Conservation (phyloP, 2,888 invertebrate genomes). For the Coleophora flavipennella region DNA sequence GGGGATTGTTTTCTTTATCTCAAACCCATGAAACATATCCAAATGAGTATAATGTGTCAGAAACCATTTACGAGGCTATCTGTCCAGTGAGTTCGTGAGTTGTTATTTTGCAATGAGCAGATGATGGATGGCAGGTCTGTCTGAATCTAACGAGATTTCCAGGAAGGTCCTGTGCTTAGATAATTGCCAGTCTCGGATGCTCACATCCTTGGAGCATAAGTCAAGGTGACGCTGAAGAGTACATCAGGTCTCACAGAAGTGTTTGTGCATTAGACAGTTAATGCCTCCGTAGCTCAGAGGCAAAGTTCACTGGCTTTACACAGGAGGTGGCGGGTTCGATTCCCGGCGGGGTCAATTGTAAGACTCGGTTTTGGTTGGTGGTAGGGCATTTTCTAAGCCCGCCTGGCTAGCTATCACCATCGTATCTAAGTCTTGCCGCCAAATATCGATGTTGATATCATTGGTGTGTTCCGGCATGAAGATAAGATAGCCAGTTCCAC, state of each 20-base stretch:
- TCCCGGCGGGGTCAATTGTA: no score
- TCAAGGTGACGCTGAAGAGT: constrained; percentile 24
- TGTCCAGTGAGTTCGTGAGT: constrained; percentile 4
- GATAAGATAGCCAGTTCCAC: no score
- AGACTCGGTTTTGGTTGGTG: no score
- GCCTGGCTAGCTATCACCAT: no score
- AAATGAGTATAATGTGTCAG: constrained; percentile 2
- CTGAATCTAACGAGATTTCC: constrained; percentile 35
- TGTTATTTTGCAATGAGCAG: constrained; percentile 13
- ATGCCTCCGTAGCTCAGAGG: no score
- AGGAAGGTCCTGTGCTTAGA: constrained; percentile 45
- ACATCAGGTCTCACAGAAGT: background rate
- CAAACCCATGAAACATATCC: background rate
- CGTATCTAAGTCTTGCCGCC: no score
- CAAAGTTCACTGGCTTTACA: no score
- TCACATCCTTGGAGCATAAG: constrained; percentile 34
- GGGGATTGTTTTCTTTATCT: no score
- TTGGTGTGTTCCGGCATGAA: no score
- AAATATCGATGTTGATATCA: no score
- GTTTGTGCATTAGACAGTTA: constrained; percentile 12
- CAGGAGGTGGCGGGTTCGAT: no score
- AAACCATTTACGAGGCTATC: constrained; percentile 9
- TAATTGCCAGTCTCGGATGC: constrained; percentile 41
- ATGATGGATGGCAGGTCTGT: constrained; percentile 24
- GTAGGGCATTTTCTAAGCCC: no score